A percentile compares a stretch with the other conserved stretches of the same genome.
Evolutionary conservation across 2,797 vertebrate genomes (phyloP).

Genomic region (Molossus molossus): DNA sequence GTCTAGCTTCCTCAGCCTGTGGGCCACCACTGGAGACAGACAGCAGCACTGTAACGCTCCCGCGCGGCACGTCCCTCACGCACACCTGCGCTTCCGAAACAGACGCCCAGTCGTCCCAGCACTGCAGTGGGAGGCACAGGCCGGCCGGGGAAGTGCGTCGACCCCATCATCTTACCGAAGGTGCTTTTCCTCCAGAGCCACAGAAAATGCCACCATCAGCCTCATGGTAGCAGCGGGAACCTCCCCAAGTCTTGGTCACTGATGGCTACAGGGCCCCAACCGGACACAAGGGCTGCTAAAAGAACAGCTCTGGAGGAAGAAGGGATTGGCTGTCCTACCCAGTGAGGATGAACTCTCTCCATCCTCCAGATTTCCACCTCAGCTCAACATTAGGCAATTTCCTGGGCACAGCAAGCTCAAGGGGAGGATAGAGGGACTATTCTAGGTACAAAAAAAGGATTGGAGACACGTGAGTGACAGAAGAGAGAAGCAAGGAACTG

Average conservation of each 20-base stretch:
- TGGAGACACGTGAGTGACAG: background rate
- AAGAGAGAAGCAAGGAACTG: background rate
- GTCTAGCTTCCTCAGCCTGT: conserved; percentile 76
- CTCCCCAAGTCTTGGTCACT: background rate
- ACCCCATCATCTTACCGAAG: background rate
- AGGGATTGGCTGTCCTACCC: conserved; percentile 49
- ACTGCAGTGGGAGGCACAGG: too few species aligned
- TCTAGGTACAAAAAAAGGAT: background rate
- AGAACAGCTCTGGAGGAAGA: conserved; percentile 40
- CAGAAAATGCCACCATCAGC: fast-evolving
- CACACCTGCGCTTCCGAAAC: background rate
- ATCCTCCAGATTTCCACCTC: conserved; percentile 68
- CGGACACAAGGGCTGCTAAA: background rate
- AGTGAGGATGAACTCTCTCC: conserved; percentile 66
- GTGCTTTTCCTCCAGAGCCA: background rate
- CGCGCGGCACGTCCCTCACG: background rate
- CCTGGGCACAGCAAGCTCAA: conserved; percentile 56
- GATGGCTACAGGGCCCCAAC: background rate
- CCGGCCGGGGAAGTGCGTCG: background rate
- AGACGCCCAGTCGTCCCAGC: background rate
- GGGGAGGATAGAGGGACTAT: background rate
- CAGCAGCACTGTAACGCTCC: background rate
- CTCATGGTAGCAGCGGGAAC: background rate
- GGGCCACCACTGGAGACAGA: conserved; percentile 74
- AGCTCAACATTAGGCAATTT: conserved; percentile 58